Conservation (phyloP, 1,140 invertebrate species). For the Marisa cornuarietis region DNA sequence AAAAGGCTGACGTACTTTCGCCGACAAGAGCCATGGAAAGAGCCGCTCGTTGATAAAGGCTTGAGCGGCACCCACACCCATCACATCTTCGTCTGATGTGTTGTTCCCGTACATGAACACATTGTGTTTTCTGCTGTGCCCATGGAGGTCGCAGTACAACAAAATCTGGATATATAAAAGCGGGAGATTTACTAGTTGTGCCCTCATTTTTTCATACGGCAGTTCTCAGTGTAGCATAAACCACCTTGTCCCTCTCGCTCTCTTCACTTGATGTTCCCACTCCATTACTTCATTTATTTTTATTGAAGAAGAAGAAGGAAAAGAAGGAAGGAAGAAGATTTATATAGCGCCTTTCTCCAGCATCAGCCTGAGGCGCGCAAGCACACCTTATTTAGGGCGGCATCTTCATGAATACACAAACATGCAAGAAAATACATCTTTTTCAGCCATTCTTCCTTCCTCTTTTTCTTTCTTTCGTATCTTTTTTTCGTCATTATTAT, state of each 20-base stretch:
- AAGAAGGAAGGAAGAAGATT: not conserved
- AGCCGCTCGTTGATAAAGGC: slow-evolving; percentile 59
- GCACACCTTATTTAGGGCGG: no score
- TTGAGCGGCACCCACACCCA: slow-evolving; percentile 42
- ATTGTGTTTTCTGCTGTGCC: slow-evolving; percentile 64
- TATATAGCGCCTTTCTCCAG: no score
- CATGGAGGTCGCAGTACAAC: slow-evolving; percentile 65
- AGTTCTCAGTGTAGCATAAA: no score
- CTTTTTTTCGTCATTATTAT: not conserved
- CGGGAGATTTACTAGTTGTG: not conserved
- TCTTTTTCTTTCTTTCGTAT: not conserved
- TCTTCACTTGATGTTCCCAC: no score
- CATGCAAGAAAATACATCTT: no score
- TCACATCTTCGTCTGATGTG: slow-evolving; percentile 43
- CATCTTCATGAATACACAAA: no score
- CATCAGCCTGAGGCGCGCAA: no score
- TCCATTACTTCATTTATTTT: no score
- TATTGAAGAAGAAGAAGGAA: no score
- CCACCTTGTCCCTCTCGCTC: no score
- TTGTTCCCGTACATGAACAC: slow-evolving; percentile 66
- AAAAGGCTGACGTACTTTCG: slow-evolving; percentile 46
- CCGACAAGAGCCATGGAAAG: slow-evolving; percentile 63
- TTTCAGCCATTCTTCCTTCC: not conserved
- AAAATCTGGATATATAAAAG: slow-evolving; percentile 60
- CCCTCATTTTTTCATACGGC: no score